Conservation (phyloP, 2,113 vertebrate species). For the Pollachius pollachius region DNA sequence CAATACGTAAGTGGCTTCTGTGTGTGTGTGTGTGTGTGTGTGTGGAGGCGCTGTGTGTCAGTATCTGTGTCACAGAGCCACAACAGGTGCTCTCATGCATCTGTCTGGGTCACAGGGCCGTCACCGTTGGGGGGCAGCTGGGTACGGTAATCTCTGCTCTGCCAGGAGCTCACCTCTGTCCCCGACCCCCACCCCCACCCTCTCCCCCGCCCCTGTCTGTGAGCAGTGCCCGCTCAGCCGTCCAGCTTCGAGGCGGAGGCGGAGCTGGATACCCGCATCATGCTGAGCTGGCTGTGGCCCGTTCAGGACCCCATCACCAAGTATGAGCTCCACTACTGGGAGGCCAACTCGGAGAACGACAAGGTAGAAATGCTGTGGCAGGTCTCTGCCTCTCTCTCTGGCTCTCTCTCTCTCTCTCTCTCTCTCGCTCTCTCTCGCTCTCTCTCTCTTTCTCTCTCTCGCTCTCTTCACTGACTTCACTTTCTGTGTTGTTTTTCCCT, state of each 20-base stretch:
- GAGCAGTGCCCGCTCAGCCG: constrained; percentile 88
- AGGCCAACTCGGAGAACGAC: constrained; percentile 70
- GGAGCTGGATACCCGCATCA: constrained; percentile 87
- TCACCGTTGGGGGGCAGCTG: too few species aligned
- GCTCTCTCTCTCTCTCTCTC: neutral
- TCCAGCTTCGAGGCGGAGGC: constrained; percentile 90
- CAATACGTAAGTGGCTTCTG: too few species aligned
- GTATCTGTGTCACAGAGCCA: too few species aligned
- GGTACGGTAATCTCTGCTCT: too few species aligned
- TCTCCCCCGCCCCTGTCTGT: neutral
- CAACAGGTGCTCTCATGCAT: too few species aligned
- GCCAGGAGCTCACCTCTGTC: neutral
- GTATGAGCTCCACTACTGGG: constrained; percentile 92
- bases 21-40: too few species aligned
- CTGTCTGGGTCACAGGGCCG: too few species aligned
- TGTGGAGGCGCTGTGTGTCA: too few species aligned
- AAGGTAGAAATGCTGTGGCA: constrained; percentile 75
- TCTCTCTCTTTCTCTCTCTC: neutral
- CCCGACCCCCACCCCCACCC: neutral
- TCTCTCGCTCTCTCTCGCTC: neutral
- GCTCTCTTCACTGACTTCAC: neutral
- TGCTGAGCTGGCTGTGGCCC: constrained; percentile 87
- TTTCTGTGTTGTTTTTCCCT: neutral
- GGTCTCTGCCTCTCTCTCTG: neutral
- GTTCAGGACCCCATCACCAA: constrained; percentile 88